Evolutionary conservation across 2,797 vertebrate species (phyloP), one percentile per base, ranked within the genome.

Genomic region (Cyclopterus lumpus): DNA sequence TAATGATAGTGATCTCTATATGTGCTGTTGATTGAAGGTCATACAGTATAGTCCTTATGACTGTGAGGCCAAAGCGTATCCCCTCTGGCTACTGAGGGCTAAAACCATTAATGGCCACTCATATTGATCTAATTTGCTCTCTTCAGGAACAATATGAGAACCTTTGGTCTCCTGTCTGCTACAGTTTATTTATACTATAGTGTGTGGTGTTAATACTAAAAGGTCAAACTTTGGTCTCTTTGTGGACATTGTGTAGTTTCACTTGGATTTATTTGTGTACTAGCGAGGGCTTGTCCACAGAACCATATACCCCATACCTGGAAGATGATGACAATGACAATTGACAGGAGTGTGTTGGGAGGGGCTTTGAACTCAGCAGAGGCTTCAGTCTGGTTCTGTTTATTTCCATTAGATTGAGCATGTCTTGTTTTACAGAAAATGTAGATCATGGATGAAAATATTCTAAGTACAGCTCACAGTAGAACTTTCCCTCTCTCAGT

Each of bases 111-210:
- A 7, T 32, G 32, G 20, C 20, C n/a, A 49, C 20, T 10, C 3
- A 48, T n/a, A 48, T 20, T n/a, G 44, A 48, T 82, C 57, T 64
- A 77, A 87, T 88, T 83, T 86, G 79, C 71, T 75, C 58, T 66
- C 73, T 75, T 67, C 57, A 60, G 54, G 48, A 74, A 67, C 34
- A 40, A 18, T 71, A 76, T 80, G 73, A 75, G 65, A 79, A 83
- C 71, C 86, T 75, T 70, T 80, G 65, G 26, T 38, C 69, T 65
- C 51, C 16, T 46, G 10, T 20, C 59, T 73, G 36, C 55, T 36
- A 46, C 51, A 62, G 53, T 42, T 40, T 15, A 42, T 42, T 42
- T n/a, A n/a, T n/a, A n/a, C n/a, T 2, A 42, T 42, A 42, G 40
- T 15, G 40, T 42, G 14, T 2, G 14, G 20, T 4, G n/a, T 73